Evolutionary conservation across 2,113 vertebrate species (phyloP).

Genomic region (Panthera tigris): DNA sequence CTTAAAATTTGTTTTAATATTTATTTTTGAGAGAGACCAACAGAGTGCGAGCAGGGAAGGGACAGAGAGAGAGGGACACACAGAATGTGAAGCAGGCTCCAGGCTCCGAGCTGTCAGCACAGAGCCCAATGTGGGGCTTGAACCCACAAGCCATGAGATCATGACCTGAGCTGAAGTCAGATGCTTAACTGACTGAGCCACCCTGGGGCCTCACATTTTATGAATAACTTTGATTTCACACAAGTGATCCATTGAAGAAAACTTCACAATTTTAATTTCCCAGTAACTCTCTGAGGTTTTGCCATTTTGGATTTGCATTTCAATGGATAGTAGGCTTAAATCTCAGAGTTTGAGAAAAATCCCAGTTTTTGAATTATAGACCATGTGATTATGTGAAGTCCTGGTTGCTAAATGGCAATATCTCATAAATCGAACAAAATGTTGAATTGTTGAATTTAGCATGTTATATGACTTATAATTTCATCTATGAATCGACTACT

Average conservation of each 20-base stretch:
- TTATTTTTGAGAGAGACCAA: too few species aligned
- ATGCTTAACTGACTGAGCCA: too few species aligned
- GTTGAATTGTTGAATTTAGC: not conserved
- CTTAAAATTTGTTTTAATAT: too few species aligned
- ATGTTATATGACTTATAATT: not conserved
- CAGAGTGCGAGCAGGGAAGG: too few species aligned
- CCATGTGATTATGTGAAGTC: not conserved
- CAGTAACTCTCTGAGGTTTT: not conserved
- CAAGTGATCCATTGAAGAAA: not conserved
- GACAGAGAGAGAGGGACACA: too few species aligned
- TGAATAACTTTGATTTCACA: not conserved
- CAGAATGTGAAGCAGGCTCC: too few species aligned
- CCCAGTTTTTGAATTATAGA: not conserved
- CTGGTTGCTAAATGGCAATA: not conserved
- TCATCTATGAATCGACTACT: not conserved
- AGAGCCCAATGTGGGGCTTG: too few species aligned
- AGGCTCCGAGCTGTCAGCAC: too few species aligned
- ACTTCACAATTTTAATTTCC: not conserved
- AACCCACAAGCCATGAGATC: too few species aligned
- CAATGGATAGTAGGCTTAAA: not conserved
- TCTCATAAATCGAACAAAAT: not conserved
- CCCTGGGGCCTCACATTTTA: not conserved
- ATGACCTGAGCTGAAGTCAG: too few species aligned
- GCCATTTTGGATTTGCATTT: not conserved
- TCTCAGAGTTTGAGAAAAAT: not conserved